phyloP scores from a whole-genome alignment of 2,888 invertebrate genomes.

The Xylocampa areola region DNA sequence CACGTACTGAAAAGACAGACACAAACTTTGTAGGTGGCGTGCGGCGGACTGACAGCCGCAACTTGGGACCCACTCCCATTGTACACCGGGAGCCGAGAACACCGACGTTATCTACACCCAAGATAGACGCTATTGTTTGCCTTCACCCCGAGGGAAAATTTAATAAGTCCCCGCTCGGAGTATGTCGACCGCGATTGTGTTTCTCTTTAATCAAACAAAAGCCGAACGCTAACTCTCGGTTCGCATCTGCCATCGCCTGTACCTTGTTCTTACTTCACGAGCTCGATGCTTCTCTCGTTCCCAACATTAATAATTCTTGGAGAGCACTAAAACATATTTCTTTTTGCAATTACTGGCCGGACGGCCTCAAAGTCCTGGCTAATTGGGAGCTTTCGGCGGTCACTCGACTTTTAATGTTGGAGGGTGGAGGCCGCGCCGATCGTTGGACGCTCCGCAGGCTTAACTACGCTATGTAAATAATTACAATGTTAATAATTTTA shows the following conservation, averaged over 20 bases:
- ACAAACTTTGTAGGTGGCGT: conserved; percentile 78
- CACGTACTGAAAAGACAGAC: conserved; percentile 68
- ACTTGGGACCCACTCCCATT: conserved; percentile 70
- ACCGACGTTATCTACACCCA: conserved; percentile 82
- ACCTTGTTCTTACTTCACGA: conserved; percentile 36
- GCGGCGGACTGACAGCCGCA: conserved; percentile 72
- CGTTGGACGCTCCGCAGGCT: conserved; percentile 56
- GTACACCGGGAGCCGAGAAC: conserved; percentile 74
- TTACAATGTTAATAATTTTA: conserved; percentile 68
- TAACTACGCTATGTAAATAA: conserved; percentile 74
- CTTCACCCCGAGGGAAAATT: conserved; percentile 79
- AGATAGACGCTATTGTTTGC: conserved; percentile 84
- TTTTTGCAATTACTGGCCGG: conserved; percentile 81
- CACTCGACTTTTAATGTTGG: conserved; percentile 82
- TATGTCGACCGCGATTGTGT: conserved; percentile 79
- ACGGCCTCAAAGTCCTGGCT: conserved; percentile 83
- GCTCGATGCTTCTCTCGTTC: conserved; percentile 58
- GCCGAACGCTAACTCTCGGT: conserved; percentile 66
- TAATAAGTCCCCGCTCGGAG: conserved; percentile 79
- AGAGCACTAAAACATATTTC: conserved; percentile 81
- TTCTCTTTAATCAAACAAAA: conserved; percentile 81
- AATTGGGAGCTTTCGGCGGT: conserved; percentile 86
- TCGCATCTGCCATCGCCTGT: conserved; percentile 57
- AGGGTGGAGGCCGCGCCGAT: conserved; percentile 62
- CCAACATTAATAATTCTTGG: conserved; percentile 76